A percentile compares a stretch with the other conserved stretches of the same genome.
These are phyloP conservation scores for Leptarthrus brevirostris DNA, from an alignment of 2,888 invertebrate genomes.

Conservation along the genomic window DNA sequence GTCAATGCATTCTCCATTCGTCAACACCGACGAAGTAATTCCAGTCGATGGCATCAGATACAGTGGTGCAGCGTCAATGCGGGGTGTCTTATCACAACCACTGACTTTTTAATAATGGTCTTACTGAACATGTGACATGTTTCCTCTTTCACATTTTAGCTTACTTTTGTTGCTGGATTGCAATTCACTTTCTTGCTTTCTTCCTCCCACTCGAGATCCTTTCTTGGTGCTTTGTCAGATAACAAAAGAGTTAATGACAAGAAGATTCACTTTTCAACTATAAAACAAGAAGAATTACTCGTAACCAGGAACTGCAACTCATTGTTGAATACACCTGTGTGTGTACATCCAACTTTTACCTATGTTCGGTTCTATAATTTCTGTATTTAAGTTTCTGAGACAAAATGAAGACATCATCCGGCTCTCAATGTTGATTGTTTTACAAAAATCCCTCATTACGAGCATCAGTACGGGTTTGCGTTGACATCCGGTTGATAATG, in stretches of 20 bases:
- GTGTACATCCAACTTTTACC: no score
- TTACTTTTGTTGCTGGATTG: neutral
- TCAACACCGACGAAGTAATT: neutral
- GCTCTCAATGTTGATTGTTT: no score
- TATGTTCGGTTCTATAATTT: neutral
- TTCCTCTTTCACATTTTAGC: neutral
- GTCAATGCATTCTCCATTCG: conserved; percentile 9
- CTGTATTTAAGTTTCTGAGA: neutral
- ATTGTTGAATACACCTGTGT: no score
- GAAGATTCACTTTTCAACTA: neutral
- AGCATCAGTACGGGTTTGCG: conserved; percentile 19
- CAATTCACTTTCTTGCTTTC: neutral
- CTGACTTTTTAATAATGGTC: neutral
- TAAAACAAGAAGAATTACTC: neutral
- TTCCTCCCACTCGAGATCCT: neutral
- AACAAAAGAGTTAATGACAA: conserved; percentile 26
- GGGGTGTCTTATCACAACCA: neutral
- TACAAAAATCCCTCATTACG: no score
- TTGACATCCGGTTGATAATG: conserved; percentile 22
- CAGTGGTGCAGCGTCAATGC: neutral
- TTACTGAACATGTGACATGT: neutral
- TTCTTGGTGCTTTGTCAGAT: neutral
- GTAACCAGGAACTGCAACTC: no score
- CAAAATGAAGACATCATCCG: no score
- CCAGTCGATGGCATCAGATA: neutral